Percentiles rank a stretch among this genome's conserved stretches.
Conservation (phyloP, 2,797 vertebrate genomes). For the Borostomias antarcticus region DNA sequence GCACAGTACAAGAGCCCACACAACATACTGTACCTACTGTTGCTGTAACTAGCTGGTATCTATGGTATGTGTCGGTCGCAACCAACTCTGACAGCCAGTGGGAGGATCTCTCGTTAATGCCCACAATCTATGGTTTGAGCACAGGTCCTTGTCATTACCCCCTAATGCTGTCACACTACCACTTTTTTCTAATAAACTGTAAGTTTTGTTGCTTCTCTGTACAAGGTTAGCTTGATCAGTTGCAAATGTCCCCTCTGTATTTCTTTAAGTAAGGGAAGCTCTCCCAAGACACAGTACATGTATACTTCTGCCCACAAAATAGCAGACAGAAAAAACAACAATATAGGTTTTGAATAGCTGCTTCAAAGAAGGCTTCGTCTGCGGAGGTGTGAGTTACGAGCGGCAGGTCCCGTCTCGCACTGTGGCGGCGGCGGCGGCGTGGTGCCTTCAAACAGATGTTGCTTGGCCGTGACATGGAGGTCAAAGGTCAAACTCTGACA, state of each 20-base stretch:
- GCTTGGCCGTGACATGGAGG: conserved; percentile 26
- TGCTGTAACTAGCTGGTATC: no score
- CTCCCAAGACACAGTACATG: not conserved
- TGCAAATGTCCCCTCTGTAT: not conserved
- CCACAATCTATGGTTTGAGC: no score
- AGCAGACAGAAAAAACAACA: not conserved
- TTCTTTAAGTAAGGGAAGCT: not conserved
- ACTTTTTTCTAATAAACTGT: no score
- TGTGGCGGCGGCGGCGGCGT: not conserved
- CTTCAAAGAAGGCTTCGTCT: conserved; percentile 3
- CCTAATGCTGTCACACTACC: no score
- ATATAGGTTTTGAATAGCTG: not conserved
- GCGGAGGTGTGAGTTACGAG: not conserved
- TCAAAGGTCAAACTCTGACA: conserved; percentile 43
- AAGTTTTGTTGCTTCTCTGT: no score
- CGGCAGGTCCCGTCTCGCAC: not conserved
- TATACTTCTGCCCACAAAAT: not conserved
- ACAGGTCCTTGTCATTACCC: no score
- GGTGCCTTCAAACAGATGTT: conserved; percentile 58
- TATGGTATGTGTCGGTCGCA: no score
- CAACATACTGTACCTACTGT: no score
- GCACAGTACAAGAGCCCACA: no score
- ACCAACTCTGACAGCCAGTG: no score
- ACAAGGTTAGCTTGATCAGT: not conserved
- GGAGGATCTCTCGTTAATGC: no score